Evolutionary conservation across 30 jellyfish, hydroid and myxozoan genomes (phyloP).

Genomic region (Hydra vulgaris): DNA sequence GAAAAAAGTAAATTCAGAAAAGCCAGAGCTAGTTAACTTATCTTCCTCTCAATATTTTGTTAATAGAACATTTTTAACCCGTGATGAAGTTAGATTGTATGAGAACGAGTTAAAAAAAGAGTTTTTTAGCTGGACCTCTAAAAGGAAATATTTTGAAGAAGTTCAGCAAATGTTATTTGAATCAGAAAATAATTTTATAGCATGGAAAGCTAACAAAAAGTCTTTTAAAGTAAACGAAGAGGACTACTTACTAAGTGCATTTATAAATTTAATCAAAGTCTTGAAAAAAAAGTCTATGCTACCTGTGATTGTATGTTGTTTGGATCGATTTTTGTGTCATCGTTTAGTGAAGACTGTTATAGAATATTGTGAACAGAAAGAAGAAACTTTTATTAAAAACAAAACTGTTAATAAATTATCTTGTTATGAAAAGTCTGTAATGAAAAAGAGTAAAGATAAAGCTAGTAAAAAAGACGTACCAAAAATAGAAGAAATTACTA

Average conservation of each 20-base stretch:
- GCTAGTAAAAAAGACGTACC: not conserved
- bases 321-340: conserved; percentile 7
- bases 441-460: not conserved
- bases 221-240: too few relatives aligned
- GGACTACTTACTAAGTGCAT: not conserved
- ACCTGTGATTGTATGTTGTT: not conserved
- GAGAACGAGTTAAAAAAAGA: conserved; percentile 11
- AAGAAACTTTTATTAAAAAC: not conserved
- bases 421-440: not conserved
- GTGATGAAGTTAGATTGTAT: conserved; percentile 8
- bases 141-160: not conserved
- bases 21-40: not conserved
- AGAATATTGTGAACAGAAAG: not conserved
- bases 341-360: not conserved
- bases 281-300: conserved; percentile 3
- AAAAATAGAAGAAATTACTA: not conserved
- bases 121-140: conserved; percentile 1
- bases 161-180: not conserved
- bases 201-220: not conserved
- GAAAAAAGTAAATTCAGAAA: not conserved
- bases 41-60: conserved; percentile 2
- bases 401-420: not conserved
- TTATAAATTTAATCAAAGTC: not conserved
- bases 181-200: too few relatives aligned
- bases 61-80: not conserved